Base-by-base conservation (phyloP, 2,888 invertebrate species). In the Pasiphila rectangulata region DNA sequence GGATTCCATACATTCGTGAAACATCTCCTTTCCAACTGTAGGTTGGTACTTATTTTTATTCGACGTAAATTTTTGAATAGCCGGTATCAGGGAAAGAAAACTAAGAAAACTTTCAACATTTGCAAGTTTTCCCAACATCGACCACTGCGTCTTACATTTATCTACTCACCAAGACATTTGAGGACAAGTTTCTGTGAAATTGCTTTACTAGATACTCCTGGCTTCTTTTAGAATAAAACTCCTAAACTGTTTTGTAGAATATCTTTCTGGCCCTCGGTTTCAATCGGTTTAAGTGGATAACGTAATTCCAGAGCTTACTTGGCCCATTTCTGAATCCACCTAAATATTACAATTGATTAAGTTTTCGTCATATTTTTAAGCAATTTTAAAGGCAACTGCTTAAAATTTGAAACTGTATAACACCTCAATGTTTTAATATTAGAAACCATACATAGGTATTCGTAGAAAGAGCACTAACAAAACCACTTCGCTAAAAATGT, bases 181-280 rank as follows among this genome's bases (percentile, higher is more conserved):
- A 44, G 43, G 45, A 44, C 41, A 50, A 54, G 44, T 56, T 53
- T 21, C 53, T 45, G 54, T 43, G 38, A 53, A 53, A 57, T 54
- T 56, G 47, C 51, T 44, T 55, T 47, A 56, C 48, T 46, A 43
- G 47, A 54, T 47, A 52, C n/a, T n/a, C n/a, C n/a, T 55, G 50
- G 50, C 52, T 52, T 48, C 25, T 37, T 50, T 41, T 32, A 43
- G 29, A 54, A 55, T 50, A 52, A 54, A 54, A 56, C 34, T 51
- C 54, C 41, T 25, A 2, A 46, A 51, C 49, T 46, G 47, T 48
- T 43, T 50, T 51, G 46, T 51, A 21, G 46, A 50, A 53, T 54
- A 53, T 49, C 20, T 41, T 43, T 24, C 34, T 44, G 27, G 32
- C n/a, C 23, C 19, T 13, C 27, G 21, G 24, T 46, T 53, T 51